Base-by-base conservation (phyloP, 2,113 vertebrate species). In the Hippocampus mohnikei region DNA sequence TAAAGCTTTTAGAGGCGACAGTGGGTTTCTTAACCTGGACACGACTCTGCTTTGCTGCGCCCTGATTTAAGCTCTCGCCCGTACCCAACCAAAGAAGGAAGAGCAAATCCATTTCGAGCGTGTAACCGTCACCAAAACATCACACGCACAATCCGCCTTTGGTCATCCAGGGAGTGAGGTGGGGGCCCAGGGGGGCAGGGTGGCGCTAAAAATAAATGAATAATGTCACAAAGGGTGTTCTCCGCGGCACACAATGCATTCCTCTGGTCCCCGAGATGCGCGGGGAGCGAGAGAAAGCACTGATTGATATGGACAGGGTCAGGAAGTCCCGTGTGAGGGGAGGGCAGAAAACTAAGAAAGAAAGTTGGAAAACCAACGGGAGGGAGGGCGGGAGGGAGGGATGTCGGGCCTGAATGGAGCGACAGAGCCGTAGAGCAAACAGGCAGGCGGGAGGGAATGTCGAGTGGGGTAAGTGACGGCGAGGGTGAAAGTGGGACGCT, bases 161-260 rank as follows among this genome's bases (percentile, higher is more conserved):
- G 73, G 68, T 72, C 81, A 76, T 67, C 77, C 5, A n/a, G 25
- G 33, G 33, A 37, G 33, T 37, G 33, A 33, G 29, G 29, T 33
- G 29, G 29, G 29, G 29, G 29, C 3, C n/a, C n/a, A 74, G 86
- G 78, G 84, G 68, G 44, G 0, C 33, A 77, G 85, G 83, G 83
- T 83, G 46, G 61, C 46, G 74, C 83, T 90, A 87, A 91, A 92
- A 90, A 91, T 87, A 92, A 86, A 92, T 90, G 81, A 90, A 91
- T 91, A 90, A 88, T 85, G 77, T 72, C 84, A 89, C 88, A 88
- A 92, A 86, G 80, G 87, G 81, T 85, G 83, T 83, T 88, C 58
- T 60, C 83, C 73, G 67, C 56, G 72, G 77, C 63, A 73, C 86
- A 91, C 88, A 90, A 92, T 90, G 90, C 90, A 93, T 92, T 92